Evolutionary conservation across 2,113 vertebrate genomes (phyloP).

Genomic region (Thinocorus orbignyianus): DNA sequence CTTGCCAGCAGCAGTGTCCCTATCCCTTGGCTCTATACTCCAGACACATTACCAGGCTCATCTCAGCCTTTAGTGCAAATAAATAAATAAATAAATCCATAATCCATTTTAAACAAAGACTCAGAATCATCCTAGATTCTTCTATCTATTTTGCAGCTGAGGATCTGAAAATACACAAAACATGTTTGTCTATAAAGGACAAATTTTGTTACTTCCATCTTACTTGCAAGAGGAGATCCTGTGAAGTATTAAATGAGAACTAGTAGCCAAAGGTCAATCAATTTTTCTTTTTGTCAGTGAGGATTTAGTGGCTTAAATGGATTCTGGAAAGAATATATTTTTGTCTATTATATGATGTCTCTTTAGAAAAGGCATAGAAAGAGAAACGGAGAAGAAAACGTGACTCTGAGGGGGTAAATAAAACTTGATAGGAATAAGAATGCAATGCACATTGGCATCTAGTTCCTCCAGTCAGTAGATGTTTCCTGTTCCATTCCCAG

Average conservation of each 20-base stretch:
- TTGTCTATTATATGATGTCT: neutral
- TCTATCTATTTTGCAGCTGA: neutral
- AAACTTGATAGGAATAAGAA: neutral
- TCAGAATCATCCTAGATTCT: neutral
- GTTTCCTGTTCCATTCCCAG: neutral
- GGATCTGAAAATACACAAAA: neutral
- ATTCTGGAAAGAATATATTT: neutral
- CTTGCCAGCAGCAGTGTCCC: neutral
- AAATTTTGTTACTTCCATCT: neutral
- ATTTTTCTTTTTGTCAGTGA: neutral
- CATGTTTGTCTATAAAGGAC: neutral
- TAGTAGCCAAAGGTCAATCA: neutral
- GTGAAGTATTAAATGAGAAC: neutral
- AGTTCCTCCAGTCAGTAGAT: neutral
- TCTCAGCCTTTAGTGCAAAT: neutral
- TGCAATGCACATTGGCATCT: rapidly evolving
- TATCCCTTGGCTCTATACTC: neutral
- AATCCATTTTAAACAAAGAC: neutral
- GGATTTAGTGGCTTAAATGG: neutral
- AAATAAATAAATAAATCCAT: neutral
- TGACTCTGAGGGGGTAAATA: neutral
- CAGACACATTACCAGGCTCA: neutral
- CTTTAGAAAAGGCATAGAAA: neutral
- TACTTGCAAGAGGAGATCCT: neutral
- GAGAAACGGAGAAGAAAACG: neutral